Evolutionary conservation across 2,113 vertebrate genomes (phyloP), one percentile per base, ranked within the genome.

Genomic region (Carassius auratus): DNA sequence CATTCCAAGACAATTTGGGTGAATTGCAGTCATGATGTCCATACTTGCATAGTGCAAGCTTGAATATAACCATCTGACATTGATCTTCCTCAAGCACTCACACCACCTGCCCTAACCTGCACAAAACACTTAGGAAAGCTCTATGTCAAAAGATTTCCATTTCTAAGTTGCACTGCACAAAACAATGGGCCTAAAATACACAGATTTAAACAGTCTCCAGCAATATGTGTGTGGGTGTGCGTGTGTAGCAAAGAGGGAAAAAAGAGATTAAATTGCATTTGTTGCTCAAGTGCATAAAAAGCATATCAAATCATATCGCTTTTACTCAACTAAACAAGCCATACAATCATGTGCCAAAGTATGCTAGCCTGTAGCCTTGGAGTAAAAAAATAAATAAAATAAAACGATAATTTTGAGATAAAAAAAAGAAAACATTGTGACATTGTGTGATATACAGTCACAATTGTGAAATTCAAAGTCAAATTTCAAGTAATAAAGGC

Each of bases 51-150:
- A 23, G 33, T 23, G 30, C 33, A 52, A 42, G 26, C n/a, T n/a
- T 17, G 36, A 48, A 38, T 23, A 50, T 74, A 52, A 76, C 85
- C 77, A 74, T 80, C 64, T 91, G 89, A 91, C 92, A 90, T 93
- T 93, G 89, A 91, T 90, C 90, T 90, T 87, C 83, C 84, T 42
- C 30, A 78, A 81, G 85, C 42, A 86, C 68, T 86, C 84, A 66
- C 71, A 62, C 83, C 84, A 71, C 79, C 84, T 78, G 86, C 52
- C 48, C 26, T 30, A 19, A 62, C 75, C 33, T 82, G 74, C 61
- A 14, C 68, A 82, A 88, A 55, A 38, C 30, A 42, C 59, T 19
- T n/a, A 3, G 1, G 73, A 26, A 26, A 30, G 12, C 61, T 50
- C 15, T 30, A 21, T 7, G 1, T 45, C 36, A 45, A 62, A 76